Percentiles rank a stretch among this genome's conserved stretches.
Conservation (phyloP, 2,888 invertebrate species). For the Globia sparganii region DNA sequence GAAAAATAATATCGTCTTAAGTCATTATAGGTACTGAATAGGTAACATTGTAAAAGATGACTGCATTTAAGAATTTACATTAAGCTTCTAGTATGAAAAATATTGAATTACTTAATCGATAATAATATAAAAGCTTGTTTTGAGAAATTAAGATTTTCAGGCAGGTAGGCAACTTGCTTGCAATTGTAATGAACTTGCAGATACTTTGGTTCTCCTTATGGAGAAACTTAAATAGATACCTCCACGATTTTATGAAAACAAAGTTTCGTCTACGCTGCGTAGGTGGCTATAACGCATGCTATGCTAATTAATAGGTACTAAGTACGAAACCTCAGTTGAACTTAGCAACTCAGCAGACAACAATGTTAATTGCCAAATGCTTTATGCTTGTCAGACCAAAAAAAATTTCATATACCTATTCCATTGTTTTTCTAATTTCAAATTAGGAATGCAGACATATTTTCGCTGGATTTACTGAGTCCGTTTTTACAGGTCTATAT, state of each 20-base stretch:
- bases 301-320: neutral
- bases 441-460: constrained; percentile 27
- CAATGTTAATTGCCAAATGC: constrained; percentile 50
- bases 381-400: constrained; percentile 54
- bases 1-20: neutral
- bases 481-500: constrained; percentile 23
- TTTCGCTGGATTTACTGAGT: constrained; percentile 19
- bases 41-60: neutral
- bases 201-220: neutral
- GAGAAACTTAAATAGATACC: neutral
- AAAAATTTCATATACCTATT: constrained; percentile 48
- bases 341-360: constrained; percentile 25
- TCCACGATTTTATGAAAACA: neutral
- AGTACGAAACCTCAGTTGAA: constrained; percentile 11
- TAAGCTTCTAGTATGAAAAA: neutral
- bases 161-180: neutral
- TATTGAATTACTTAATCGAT: no score
- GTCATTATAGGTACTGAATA: neutral
- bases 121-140: no score
- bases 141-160: neutral
- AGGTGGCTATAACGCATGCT: neutral
- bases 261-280: neutral
- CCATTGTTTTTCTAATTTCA: constrained; percentile 32
- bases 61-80: neutral
- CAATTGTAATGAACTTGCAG: neutral